Evolutionary conservation across 30 jellyfish, hydroid and myxozoan species (phyloP).

Genomic region (Catostylus mosaicus): DNA sequence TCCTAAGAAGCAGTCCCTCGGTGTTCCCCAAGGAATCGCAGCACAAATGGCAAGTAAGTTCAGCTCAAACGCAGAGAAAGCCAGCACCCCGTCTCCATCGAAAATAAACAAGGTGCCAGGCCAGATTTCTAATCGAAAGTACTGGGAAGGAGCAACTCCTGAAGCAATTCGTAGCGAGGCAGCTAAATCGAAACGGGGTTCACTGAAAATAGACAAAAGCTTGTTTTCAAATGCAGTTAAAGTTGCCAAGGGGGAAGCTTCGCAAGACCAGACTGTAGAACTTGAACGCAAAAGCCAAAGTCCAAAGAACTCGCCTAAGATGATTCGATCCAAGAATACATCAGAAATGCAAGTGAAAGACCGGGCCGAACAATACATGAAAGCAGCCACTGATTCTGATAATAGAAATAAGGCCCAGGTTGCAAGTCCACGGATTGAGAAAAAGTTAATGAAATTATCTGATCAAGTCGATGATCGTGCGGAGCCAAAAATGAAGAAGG

Average conservation of each 20-base stretch:
- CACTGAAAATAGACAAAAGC: constrained; percentile 16
- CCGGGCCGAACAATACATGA: constrained; percentile 20
- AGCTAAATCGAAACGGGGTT: neutral
- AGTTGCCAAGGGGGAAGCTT: constrained; percentile 55
- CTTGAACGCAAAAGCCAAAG: constrained; percentile 26
- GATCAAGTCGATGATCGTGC: neutral
- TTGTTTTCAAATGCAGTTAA: constrained; percentile 40
- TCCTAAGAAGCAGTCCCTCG: constrained; percentile 56
- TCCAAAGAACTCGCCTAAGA: constrained; percentile 54
- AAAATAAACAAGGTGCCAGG: constrained; percentile 31
- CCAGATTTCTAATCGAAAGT: constrained; percentile 45
- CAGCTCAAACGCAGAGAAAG: constrained; percentile 38
- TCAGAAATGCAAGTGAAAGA: constrained; percentile 25
- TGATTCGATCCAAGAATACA: constrained; percentile 17
- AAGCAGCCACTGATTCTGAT: constrained; percentile 15
- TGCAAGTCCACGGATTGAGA: neutral
- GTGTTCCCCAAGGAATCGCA: constrained; percentile 93
- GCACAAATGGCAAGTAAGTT: constrained; percentile 98
- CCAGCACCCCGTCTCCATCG: constrained; percentile 27
- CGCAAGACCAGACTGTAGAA: constrained; percentile 40
- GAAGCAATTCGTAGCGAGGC: constrained; percentile 8
- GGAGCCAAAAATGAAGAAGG: constrained; percentile 10
- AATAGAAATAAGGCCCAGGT: constrained; percentile 19
- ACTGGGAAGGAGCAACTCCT: constrained; percentile 16
- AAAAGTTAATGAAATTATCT: neutral